Evolutionary conservation across 2,888 invertebrate species (phyloP).

Genomic region (Bursaphelenchus okinawaensis): DNA sequence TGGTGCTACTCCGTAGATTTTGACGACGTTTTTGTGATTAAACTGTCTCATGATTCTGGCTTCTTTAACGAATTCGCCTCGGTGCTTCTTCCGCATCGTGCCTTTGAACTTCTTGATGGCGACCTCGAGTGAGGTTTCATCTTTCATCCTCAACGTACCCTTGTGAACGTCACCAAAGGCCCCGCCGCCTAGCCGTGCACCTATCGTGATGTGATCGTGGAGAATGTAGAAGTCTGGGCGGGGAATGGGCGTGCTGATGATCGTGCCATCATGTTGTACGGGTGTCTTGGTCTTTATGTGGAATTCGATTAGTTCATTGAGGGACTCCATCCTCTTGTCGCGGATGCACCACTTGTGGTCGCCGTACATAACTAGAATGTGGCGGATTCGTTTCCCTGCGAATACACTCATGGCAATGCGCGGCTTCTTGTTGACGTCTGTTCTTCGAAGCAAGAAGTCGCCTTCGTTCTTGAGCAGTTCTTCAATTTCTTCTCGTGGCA

Average conservation of each 20-base stretch:
- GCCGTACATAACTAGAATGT: constrained; percentile 9
- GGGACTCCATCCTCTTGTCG: constrained; percentile 11
- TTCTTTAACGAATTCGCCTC: constrained; percentile 15
- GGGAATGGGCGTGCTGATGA: constrained; percentile 12
- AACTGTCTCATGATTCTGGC: constrained; percentile 26
- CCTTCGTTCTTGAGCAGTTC: constrained; percentile 22
- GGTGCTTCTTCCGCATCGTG: constrained; percentile 19
- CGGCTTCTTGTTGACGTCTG: constrained; percentile 6
- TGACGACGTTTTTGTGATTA: constrained; percentile 21
- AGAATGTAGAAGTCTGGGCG: constrained; percentile 26
- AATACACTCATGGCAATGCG: constrained; percentile 4
- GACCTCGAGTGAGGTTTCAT: constrained; percentile 14
- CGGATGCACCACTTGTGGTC: constrained; percentile 17
- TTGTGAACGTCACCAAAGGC: constrained; percentile 24
- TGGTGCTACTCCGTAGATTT: constrained; percentile 19
- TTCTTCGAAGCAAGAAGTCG: constrained; percentile 19
- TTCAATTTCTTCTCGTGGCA: constrained; percentile 36
- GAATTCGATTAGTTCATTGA: constrained; percentile 17
- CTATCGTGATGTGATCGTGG: constrained; percentile 22
- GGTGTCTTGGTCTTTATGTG: constrained; percentile 17
- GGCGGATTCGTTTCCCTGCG: constrained; percentile 3
- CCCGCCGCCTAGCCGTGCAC: constrained; percentile 18
- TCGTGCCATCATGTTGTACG: constrained; percentile 22
- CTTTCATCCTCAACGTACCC: constrained; percentile 12
- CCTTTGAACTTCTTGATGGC: constrained; percentile 23